Percentiles rank a stretch among this genome's conserved stretches.
Evolutionary conservation across 2,797 vertebrate species (phyloP).

Genomic region (Sarcophilus harrisii): DNA sequence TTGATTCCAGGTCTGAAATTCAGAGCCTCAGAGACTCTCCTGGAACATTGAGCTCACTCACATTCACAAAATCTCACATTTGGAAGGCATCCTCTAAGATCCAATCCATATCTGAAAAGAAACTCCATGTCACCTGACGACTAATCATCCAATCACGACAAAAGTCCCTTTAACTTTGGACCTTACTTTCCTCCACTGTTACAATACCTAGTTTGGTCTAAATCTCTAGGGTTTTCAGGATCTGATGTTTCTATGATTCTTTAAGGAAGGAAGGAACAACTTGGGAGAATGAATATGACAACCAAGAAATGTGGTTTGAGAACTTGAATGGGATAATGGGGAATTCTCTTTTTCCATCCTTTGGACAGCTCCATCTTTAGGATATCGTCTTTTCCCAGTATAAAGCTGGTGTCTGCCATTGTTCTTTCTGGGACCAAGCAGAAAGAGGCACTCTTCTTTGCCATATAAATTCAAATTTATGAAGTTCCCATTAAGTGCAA

Average conservation of each 20-base stretch:
- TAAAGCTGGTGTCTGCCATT: not conserved
- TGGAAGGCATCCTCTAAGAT: not conserved
- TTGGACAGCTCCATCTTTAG: not conserved
- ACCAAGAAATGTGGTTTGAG: constrained; percentile 29
- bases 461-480: not conserved
- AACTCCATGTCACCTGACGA: not conserved
- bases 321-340: constrained; percentile 53
- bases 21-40: not conserved
- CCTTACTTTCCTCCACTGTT: too few relatives aligned
- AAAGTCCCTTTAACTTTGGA: too few relatives aligned
- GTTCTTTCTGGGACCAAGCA: not conserved
- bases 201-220: not conserved
- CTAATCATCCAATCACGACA: too few relatives aligned
- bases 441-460: not conserved
- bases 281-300: not conserved
- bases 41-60: not conserved
- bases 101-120: not conserved
- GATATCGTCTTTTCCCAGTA: not conserved
- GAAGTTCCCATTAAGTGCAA: not conserved
- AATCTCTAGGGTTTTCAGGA: not conserved
- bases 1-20: not conserved
- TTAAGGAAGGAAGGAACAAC: not conserved
- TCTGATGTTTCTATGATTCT: not conserved
- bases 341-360: not conserved
- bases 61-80: not conserved